Evolutionary conservation across 2,888 invertebrate genomes (phyloP), one percentile per base, ranked within the genome.

Genomic region (Tenthredo amoena): DNA sequence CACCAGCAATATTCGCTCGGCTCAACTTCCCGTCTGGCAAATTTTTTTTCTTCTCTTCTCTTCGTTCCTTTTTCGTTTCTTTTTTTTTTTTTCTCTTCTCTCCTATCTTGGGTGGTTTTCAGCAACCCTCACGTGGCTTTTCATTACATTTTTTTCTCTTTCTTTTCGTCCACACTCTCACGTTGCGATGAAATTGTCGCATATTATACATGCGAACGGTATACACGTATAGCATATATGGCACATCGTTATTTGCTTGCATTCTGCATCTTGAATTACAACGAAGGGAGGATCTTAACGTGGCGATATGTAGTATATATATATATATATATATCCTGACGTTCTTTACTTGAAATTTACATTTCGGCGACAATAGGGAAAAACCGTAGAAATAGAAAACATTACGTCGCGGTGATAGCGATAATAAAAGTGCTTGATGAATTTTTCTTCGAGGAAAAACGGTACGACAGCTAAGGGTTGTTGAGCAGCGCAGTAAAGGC

Each of bases 1-100:
- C 83, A 83, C 83, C 83, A 43, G 50, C 83, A 83, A 83, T 83
- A 83, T 83, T 83, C 83, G 71, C 83, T 83, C 83, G 83, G 71
- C 83, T 83, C 83, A 50, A 68, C 68, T 83, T 83, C 31, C 83
- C 68, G 26, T 40, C 21, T 43, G 3, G 62, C 0, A 26, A 9
- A 26, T 26, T 31, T 62, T 7, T 55, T n/a, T 62, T 31, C 37
- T 58, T 26, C 5, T 18, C 12, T 68, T 43, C 18, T 26, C 47
- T 26, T 31, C 74, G 7, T 47, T 31, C 6, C 6, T 79, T n/a
- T 37, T 55, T 21, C 18, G 0, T 55, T 62, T 31, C 40, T 10
- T 40, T n/a, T 43, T n/a, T 26, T 68, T 31, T 31, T 26, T 37
- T 6, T 71, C 18, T 21, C 7, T 40, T 7, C 4, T 65, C 3